Evolutionary conservation across 1,140 invertebrate species (phyloP), one percentile per base, ranked within the genome.

Genomic region (Cephus cinctus): DNA sequence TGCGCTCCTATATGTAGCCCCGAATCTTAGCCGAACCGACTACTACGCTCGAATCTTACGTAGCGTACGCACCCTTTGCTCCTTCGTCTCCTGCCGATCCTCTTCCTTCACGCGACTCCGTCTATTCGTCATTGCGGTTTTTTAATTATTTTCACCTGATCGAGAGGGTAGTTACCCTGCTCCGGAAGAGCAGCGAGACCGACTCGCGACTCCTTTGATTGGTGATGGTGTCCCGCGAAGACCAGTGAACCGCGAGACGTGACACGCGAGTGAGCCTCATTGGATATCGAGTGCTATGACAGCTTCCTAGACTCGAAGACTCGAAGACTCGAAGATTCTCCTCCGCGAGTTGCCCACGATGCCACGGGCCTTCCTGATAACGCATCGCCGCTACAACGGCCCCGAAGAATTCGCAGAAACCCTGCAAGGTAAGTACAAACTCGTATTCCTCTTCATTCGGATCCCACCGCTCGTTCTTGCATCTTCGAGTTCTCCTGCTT

Each of bases 281-380:
- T n/a, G n/a, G n/a, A n/a, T n/a, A n/a, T n/a, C n/a, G n/a, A n/a
- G n/a, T n/a, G n/a, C n/a, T n/a, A n/a, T n/a, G n/a, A n/a, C n/a
- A n/a, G n/a, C n/a, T n/a, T n/a, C n/a, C n/a, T n/a, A n/a, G n/a
- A n/a, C n/a, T n/a, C n/a, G n/a, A n/a, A n/a, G n/a, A n/a, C n/a
- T n/a, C n/a, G n/a, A n/a, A n/a, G n/a, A n/a, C n/a, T n/a, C n/a
- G n/a, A n/a, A n/a, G 12, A 34, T 16, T 9, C 11, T 40, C 9
- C 14, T 34, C 6, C 21, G 52, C 47, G 14, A 22, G 16, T 20
- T 34, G 14, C 34, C 6, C 23, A 32, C 11, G 25, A 82, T 82
- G 80, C 80, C 80, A 39, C 71, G 79, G 47, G 78, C 80, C 14
- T 82, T 82, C 52, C 75, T 82, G 15, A 80, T 81, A 54, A 81